phyloP scores from a whole-genome alignment of 2,888 invertebrate species.

The Calephelis perditalis region DNA sequence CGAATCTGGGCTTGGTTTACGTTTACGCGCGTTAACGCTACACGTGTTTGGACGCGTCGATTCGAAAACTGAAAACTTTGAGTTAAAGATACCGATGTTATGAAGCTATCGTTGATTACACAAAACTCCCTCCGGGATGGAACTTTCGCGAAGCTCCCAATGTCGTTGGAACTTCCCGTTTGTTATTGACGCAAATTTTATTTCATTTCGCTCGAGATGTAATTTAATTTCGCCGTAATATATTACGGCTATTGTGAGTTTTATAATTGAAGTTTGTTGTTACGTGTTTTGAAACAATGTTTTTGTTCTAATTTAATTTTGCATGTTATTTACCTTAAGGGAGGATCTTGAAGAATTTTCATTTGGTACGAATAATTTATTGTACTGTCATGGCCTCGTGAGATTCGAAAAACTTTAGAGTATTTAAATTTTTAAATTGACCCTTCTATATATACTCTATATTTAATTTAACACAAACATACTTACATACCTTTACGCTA shows the following conservation, averaged over 20 bases:
- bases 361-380: too few relatives aligned
- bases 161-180: constrained; percentile 29
- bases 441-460: too few relatives aligned
- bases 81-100: not conserved
- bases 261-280: constrained; percentile 20
- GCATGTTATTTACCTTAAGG: not conserved
- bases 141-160: constrained; percentile 32
- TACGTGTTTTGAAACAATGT: constrained; percentile 14
- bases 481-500: too few relatives aligned
- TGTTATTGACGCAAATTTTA: constrained; percentile 33
- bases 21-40: constrained; percentile 15
- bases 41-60: constrained; percentile 8
- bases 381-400: too few relatives aligned
- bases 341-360: too few relatives aligned
- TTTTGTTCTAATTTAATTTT: constrained; percentile 15
- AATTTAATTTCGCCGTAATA: constrained; percentile 28
- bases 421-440: too few relatives aligned
- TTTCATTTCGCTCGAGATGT: constrained; percentile 27
- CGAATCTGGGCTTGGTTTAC: too few relatives aligned
- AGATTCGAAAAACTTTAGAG: too few relatives aligned
- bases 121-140: constrained; percentile 13
- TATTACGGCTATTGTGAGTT: constrained; percentile 24
- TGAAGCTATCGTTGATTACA: constrained; percentile 8
- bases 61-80: too few relatives aligned
- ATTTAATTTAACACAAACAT: too few relatives aligned